Conservation (phyloP, 2,888 invertebrate species). For the Tortrix viridana region DNA sequence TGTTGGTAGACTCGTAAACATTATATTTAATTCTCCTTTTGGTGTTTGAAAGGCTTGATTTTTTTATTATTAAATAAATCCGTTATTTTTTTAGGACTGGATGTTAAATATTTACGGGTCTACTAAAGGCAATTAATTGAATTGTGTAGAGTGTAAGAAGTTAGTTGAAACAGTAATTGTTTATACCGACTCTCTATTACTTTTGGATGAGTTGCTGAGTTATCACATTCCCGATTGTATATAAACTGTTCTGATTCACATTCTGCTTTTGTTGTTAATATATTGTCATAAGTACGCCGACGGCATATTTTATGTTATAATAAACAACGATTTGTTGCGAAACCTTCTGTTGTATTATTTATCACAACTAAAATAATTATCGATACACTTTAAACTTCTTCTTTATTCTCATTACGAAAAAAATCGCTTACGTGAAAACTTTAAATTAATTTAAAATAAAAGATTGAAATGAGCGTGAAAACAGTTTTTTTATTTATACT, state of each 20-base stretch:
- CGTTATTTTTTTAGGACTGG: background rate
- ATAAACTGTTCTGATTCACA: slow-evolving; percentile 54
- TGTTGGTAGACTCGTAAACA: background rate
- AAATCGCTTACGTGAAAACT: too few species aligned
- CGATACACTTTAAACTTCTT: too few species aligned
- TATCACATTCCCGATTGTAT: slow-evolving; percentile 54
- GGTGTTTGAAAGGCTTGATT: background rate
- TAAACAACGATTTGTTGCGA: slow-evolving; percentile 65
- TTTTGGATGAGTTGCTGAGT: slow-evolving; percentile 48
- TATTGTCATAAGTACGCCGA: slow-evolving; percentile 63
- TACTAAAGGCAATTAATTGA: slow-evolving; percentile 10
- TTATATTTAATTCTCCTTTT: background rate
- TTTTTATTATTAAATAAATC: slow-evolving; percentile 1
- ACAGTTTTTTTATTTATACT: too few species aligned
- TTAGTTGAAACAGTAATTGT: slow-evolving; percentile 13
- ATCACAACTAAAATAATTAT: background rate
- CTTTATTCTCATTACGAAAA: too few species aligned
- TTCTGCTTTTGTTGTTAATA: slow-evolving; percentile 68
- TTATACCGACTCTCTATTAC: slow-evolving; percentile 9
- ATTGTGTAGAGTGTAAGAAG: slow-evolving; percentile 11
- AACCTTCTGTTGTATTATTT: slow-evolving; percentile 8
- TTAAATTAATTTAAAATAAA: too few species aligned
- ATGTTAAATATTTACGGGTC: background rate
- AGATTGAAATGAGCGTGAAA: too few species aligned
- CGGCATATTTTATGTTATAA: slow-evolving; percentile 65